Evolutionary conservation across 2,888 invertebrate species (phyloP), one percentile per base, ranked within the genome.

Genomic region (Hipparchia semele): DNA sequence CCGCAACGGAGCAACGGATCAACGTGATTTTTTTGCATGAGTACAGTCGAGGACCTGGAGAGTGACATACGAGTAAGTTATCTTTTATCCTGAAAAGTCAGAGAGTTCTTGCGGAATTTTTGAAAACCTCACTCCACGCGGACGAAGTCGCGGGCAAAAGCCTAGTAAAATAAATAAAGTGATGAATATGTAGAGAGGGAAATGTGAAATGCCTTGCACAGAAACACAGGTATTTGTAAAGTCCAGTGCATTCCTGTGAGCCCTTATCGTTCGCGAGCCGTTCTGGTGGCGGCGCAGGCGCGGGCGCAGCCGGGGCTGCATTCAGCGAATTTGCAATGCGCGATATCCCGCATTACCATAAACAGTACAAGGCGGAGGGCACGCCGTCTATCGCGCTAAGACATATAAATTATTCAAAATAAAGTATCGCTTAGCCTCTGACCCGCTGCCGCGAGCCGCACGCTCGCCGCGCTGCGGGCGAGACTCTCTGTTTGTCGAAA

Each of bases 351-450:
- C 88, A 94, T 94, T 94, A 92, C 91, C 94, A 94, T 94, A 94
- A 94, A 91, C 91, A 89, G 93, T 88, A 90, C 89, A 87, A 89
- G 89, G 87, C 89, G 90, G 91, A 92, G 92, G 88, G 92, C 92
- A 92, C 85, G 90, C 89, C 91, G 91, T 92, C 94, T 92, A 93
- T 93, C 93, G 92, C 87, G 83, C 85, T 86, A 87, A 90, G 90
- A 92, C 92, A 92, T 92, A 93, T 94, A 94, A 93, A 94, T 94
- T 93, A 94, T 94, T 94, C 94, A 94, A 93, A 94, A 93, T 94
- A 93, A 94, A 94, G 94, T 94, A 94, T 94, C 93, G 94, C 91
- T 94, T 94, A 94, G 92, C 94, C 94, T 80, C 79, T 87, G 90
- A 92, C 90, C 91, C 84, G 82, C 83, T 81, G 83, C 86, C 82